A percentile compares a stretch with the other conserved stretches of the same genome.
phyloP scores from a whole-genome alignment of 1,140 invertebrate species.

The Trichomalopsis sarcophagae region DNA sequence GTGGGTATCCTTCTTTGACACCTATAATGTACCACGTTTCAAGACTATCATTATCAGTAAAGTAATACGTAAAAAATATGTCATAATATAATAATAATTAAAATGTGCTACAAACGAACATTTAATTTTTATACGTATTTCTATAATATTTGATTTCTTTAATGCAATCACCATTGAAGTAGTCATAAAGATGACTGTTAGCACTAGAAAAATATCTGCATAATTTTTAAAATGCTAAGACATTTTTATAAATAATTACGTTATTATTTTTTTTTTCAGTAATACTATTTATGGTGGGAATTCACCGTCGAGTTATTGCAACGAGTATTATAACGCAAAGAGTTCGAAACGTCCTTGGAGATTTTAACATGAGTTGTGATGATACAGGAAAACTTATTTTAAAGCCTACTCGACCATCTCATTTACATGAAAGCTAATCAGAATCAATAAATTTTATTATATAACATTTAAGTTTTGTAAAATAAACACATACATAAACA shows the following conservation, averaged over 20 bases:
- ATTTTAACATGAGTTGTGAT: conserved; percentile 99
- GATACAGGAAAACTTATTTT: conserved; percentile 94
- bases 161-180: no score
- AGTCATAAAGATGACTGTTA: no score
- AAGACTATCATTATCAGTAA: no score
- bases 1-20: no score
- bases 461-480: no score
- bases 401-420: conserved; percentile 79
- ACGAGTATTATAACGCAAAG: conserved; percentile 96
- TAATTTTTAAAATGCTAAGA: not conserved
- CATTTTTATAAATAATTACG: not conserved
- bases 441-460: not conserved
- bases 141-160: no score
- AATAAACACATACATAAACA: no score
- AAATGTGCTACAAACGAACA: no score
- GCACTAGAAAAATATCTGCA: not conserved
- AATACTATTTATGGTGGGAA: conserved; percentile 91
- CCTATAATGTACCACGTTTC: no score
- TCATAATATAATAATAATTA: no score
- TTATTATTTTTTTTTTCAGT: conserved; percentile 77
- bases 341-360: conserved; percentile 90
- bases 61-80: no score
- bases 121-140: no score
- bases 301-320: conserved; percentile 96
- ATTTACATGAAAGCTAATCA: not conserved